These are phyloP conservation scores for Eristalinus sepulchralis DNA, from an alignment of 2,888 invertebrate genomes.

Conservation along the genomic window DNA sequence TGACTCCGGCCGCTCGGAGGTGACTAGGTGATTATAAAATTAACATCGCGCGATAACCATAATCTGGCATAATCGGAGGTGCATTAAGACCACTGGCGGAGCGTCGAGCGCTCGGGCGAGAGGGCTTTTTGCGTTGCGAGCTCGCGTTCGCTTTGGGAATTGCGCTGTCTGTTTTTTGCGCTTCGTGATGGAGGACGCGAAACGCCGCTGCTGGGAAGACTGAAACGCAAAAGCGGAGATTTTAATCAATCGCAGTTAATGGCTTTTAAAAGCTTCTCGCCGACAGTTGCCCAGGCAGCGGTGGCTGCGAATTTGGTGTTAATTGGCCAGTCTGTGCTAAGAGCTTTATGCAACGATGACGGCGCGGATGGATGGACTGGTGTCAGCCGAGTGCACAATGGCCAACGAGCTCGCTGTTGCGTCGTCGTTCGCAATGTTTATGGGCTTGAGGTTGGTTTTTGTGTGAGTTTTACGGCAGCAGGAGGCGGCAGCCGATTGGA, in stretches of 20 bases:
- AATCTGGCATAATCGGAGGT: conserved; percentile 66
- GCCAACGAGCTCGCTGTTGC: conserved; percentile 8
- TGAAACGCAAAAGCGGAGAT: conserved; percentile 49
- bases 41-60: conserved; percentile 66
- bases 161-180: not conserved
- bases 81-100: conserved; percentile 50
- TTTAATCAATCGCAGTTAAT: conserved; percentile 67
- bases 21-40: conserved; percentile 68
- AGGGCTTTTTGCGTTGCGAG: conserved; percentile 14
- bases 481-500: conserved; percentile 8
- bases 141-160: not conserved
- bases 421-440: conserved; percentile 42
- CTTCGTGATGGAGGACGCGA: conserved; percentile 5
- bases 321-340: conserved; percentile 53
- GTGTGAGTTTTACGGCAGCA: conserved; percentile 1
- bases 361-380: not conserved
- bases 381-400: not conserved
- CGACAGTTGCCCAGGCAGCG: not conserved
- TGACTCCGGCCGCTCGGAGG: conserved; percentile 55
- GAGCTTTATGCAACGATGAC: conserved; percentile 57
- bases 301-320: conserved; percentile 44
- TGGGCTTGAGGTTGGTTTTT: conserved; percentile 4
- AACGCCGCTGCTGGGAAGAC: conserved; percentile 13
- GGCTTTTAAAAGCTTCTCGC: conserved; percentile 64
- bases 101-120: not conserved